Conservation (phyloP, 2,113 vertebrate species). For the Leptodactylus fuscus region DNA sequence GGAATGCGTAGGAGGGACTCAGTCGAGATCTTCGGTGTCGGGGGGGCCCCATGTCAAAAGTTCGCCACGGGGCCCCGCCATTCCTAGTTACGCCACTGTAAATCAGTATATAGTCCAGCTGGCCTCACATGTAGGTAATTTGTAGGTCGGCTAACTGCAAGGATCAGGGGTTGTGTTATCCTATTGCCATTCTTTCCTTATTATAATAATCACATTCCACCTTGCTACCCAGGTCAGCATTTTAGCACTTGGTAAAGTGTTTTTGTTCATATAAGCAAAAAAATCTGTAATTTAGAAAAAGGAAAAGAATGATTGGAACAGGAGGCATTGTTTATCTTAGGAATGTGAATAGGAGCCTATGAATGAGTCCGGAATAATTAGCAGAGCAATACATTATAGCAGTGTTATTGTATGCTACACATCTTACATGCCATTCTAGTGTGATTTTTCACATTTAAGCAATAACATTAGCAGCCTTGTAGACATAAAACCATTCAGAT, state of each 20-base stretch:
- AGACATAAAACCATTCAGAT: conserved; percentile 15
- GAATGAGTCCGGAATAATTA: conserved; percentile 12
- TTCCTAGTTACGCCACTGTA: no score
- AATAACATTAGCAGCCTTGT: conserved; percentile 7
- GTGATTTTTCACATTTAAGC: not conserved
- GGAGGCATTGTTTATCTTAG: not conserved
- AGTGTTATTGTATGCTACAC: conserved; percentile 34
- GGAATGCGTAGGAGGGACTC: no score
- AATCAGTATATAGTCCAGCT: no score
- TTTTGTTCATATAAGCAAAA: not conserved
- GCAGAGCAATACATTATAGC: conserved; percentile 16
- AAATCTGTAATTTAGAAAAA: not conserved
- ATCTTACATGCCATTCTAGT: conserved; percentile 12
- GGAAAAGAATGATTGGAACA: not conserved
- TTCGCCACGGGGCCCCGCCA: no score
- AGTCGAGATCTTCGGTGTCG: no score
- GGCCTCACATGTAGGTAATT: no score
- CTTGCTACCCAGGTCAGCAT: not conserved
- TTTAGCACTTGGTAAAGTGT: not conserved
- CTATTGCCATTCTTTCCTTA: no score
- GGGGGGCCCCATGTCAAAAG: no score
- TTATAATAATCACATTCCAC: no score
- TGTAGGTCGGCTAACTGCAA: no score
- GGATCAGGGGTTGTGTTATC: no score
- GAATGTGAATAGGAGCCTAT: not conserved